phyloP scores from a whole-genome alignment of 2,113 vertebrate species.

The Tragulus kanchil region DNA sequence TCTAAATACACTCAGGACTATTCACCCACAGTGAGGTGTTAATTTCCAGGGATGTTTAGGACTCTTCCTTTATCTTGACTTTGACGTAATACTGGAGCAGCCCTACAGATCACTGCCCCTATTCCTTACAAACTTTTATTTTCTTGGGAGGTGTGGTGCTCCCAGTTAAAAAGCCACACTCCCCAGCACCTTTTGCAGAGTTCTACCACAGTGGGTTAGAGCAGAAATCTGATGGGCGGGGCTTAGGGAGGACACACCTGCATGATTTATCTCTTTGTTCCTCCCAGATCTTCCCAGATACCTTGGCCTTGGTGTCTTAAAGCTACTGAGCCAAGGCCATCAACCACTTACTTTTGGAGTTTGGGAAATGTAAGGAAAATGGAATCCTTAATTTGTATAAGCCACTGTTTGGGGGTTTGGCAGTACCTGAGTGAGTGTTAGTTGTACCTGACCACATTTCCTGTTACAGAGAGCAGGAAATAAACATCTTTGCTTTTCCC shows the following conservation, averaged over 20 bases:
- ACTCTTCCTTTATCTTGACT: background rate
- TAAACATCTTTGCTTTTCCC: slow-evolving; percentile 1
- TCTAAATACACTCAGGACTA: background rate
- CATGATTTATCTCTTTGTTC: background rate
- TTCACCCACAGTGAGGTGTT: background rate
- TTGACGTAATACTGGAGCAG: background rate
- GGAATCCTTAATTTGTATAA: background rate
- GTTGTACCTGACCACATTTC: background rate
- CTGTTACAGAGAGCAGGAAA: background rate
- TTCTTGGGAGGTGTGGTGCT: background rate
- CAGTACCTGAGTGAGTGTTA: background rate
- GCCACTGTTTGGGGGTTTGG: background rate
- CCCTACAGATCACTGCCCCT: background rate
- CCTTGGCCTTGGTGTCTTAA: background rate
- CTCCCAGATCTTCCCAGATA: background rate
- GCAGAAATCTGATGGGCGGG: background rate
- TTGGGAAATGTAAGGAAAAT: background rate
- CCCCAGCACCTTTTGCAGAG: background rate
- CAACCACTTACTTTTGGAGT: background rate
- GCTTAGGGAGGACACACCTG: background rate
- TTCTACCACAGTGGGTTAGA: background rate
- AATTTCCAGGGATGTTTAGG: background rate
- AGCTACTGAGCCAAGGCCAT: background rate
- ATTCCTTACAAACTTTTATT: background rate
- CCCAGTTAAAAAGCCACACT: background rate